Conservation (phyloP, 1,140 invertebrate genomes). For the Drosophila nikananu region DNA sequence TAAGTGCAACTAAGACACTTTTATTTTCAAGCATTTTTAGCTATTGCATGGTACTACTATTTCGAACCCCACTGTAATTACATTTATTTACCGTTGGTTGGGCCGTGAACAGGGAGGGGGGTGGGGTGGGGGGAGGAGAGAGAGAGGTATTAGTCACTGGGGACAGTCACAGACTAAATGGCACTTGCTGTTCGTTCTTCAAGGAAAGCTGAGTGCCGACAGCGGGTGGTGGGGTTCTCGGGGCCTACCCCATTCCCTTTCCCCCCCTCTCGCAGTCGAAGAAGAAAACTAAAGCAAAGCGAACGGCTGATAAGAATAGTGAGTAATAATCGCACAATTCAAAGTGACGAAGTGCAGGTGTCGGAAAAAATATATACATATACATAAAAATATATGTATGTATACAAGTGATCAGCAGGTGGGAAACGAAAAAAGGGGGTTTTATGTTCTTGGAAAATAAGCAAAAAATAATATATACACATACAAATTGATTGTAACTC, state of each 20-base stretch:
- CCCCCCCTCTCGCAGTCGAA: not conserved
- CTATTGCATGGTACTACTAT: not conserved
- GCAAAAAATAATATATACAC: slow-evolving; percentile 10
- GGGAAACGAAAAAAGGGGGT: not conserved
- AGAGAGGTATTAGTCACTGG: slow-evolving; percentile 59
- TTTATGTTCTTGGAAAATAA: slow-evolving; percentile 11
- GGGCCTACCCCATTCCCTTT: not conserved
- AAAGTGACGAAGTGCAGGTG: slow-evolving; percentile 32
- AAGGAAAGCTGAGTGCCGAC: not conserved
- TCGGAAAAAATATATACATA: slow-evolving; percentile 8
- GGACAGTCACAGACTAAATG: slow-evolving; percentile 65
- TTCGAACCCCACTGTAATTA: slow-evolving; percentile 7
- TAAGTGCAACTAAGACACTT: not conserved
- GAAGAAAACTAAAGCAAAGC: slow-evolving; percentile 40
- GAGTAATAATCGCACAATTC: slow-evolving; percentile 45
- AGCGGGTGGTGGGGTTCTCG: not conserved
- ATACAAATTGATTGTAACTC: slow-evolving; percentile 35
- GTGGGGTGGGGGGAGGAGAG: too few relatives aligned
- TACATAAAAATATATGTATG: not conserved
- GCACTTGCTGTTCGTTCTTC: slow-evolving; percentile 46
- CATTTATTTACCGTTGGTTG: slow-evolving; percentile 11
- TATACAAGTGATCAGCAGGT: not conserved
- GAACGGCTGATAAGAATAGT: slow-evolving; percentile 49
- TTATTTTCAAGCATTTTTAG: not conserved
- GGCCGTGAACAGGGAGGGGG: not conserved